Conservation (phyloP, 1,140 invertebrate genomes). For the Leucophenga varia region DNA sequence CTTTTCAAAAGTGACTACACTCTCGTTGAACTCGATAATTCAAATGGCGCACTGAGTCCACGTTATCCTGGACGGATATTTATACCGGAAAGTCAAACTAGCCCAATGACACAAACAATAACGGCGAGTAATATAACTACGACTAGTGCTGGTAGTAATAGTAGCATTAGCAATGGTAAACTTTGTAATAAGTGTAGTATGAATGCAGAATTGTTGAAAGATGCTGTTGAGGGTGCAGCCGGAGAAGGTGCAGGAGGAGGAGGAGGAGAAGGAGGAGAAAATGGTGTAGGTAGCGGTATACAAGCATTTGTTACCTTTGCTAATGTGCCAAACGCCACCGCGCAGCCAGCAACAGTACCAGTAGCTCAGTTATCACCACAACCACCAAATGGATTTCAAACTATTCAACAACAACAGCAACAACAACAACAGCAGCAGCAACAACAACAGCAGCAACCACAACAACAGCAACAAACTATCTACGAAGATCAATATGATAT, state of each 20-base stretch:
- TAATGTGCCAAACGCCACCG: background rate
- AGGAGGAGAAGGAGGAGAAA: too few species aligned
- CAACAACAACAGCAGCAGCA: background rate
- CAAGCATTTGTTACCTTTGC: slow-evolving; percentile 15
- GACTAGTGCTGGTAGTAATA: too few species aligned
- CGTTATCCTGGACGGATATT: slow-evolving; percentile 72
- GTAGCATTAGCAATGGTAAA: slow-evolving; percentile 57
- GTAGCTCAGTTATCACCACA: background rate
- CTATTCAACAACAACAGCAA: background rate
- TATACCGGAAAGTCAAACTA: slow-evolving; percentile 65
- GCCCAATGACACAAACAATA: slow-evolving; percentile 19
- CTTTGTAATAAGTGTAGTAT: too few species aligned
- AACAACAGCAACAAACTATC: slow-evolving; percentile 58
- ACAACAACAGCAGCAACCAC: slow-evolving; percentile 27
- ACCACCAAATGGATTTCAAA: background rate
- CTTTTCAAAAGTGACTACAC: slow-evolving; percentile 65
- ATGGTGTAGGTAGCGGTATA: slow-evolving; percentile 5
- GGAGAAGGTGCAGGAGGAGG: too few species aligned
- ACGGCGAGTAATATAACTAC: slow-evolving; percentile 3
- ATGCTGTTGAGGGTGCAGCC: too few species aligned
- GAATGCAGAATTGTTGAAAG: too few species aligned
- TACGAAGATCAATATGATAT: slow-evolving; percentile 63
- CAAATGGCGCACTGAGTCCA: slow-evolving; percentile 65
- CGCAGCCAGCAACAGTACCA: background rate
- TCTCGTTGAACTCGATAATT: slow-evolving; percentile 63